Percentiles rank a stretch among this genome's conserved stretches.
These are phyloP conservation scores for Cephalopachus bancanus DNA, from an alignment of 2,797 vertebrate species.

Conservation along the genomic window DNA sequence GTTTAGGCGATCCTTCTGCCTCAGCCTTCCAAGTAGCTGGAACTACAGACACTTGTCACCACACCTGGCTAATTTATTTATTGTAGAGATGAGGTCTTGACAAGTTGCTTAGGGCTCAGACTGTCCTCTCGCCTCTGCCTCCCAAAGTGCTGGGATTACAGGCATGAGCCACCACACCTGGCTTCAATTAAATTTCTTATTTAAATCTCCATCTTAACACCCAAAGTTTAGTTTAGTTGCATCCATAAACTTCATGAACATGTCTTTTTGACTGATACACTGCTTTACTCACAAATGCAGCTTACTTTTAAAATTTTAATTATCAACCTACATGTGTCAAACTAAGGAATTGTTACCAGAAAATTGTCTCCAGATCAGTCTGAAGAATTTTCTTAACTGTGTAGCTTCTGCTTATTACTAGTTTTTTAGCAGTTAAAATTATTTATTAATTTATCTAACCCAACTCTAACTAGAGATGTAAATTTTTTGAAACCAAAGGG, in stretches of 20 bases:
- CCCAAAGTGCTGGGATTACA: too few relatives aligned
- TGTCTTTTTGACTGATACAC: not conserved
- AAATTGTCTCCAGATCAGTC: constrained; percentile 5
- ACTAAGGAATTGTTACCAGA: constrained; percentile 25
- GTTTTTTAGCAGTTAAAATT: constrained; percentile 43
- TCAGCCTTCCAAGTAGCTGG: too few relatives aligned
- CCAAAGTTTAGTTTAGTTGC: constrained; percentile 28
- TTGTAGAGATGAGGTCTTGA: too few relatives aligned
- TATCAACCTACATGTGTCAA: constrained; percentile 15
- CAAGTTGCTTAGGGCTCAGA: too few relatives aligned
- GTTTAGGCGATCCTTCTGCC: too few relatives aligned
- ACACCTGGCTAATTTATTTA: too few relatives aligned
- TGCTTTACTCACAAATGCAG: not conserved
- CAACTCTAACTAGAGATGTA: not conserved
- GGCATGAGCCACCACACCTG: too few relatives aligned
- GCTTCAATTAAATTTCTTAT: constrained; percentile 46
- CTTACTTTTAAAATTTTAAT: constrained; percentile 55
- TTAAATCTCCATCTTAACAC: constrained; percentile 8
- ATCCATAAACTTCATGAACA: not conserved
- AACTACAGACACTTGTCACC: too few relatives aligned
- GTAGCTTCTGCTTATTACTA: not conserved
- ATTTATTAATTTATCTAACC: not conserved
- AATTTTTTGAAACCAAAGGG: constrained; percentile 21
- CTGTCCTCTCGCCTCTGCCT: too few relatives aligned
- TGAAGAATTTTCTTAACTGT: constrained; percentile 37